Evolutionary conservation across 2,113 vertebrate species (phyloP), one percentile per base, ranked within the genome.

Genomic region (Otolemur garnettii): DNA sequence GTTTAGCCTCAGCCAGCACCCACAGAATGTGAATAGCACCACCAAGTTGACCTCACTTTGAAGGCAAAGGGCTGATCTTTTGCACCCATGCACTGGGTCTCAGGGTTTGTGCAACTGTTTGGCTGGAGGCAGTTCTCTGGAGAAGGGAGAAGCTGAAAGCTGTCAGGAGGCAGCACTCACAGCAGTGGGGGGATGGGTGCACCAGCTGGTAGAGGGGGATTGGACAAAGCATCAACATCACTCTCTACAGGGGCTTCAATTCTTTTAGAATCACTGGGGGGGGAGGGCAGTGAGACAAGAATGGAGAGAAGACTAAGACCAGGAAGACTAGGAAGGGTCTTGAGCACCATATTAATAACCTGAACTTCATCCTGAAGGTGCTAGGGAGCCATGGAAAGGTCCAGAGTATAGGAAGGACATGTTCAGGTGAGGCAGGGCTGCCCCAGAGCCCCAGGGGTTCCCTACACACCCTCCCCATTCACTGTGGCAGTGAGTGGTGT

Each of bases 401-500:
- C 42, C 26, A 22, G 45, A 19, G 24, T 10, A 0, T 0, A 59
- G 30, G 68, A 81, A 45, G 57, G 14, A 19, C 12, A 15, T 1
- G 64, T 19, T 10, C 64, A 12, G 4, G 42, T 19, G 30, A 28
- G 10, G 38, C 8, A 60, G 60, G 66, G 33, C 15, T 72, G 17
- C 55, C 12, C 30, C n/a, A 60, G 21, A 55, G 59, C 7, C 59
- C 33, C 19, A 18, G 17, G 19, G 45, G 7, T 71, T 28, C 42
- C 21, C 3, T 8, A 2, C 3, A 50, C 45, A 50, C 21, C 64
- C 33, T 18, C 0, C 7, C 7, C 10, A 7, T 5, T 42, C 33
- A n/a, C 15, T 0, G 19, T 24, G 45, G 30, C 2, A 53, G 26
- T 15, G 11, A 30, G 24, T 28, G 69, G 53, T 7, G 15, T 55